phyloP scores from a whole-genome alignment of 2,888 invertebrate genomes.

The Phasia obesa region DNA sequence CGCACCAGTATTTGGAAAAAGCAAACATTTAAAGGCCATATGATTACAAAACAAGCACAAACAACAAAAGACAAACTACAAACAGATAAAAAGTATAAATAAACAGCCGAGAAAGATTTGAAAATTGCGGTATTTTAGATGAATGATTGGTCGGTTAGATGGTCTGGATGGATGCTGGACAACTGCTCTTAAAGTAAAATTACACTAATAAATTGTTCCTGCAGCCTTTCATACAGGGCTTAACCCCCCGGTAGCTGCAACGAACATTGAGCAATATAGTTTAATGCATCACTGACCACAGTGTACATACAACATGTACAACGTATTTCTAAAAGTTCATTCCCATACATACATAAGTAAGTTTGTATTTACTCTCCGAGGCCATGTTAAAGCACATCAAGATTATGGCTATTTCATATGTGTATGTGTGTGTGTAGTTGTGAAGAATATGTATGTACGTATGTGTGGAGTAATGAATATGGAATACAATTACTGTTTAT shows the following conservation, averaged over 20 bases:
- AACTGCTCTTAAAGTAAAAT: slow-evolving; percentile 15
- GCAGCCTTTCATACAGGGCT: neutral
- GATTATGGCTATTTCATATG: slow-evolving; percentile 22
- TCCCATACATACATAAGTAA: neutral
- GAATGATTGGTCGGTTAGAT: slow-evolving; percentile 45
- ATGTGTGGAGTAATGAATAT: neutral
- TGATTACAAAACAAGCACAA: slow-evolving; percentile 31
- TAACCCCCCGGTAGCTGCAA: neutral
- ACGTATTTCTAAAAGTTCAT: neutral
- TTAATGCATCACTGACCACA: slow-evolving; percentile 41
- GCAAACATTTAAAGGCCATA: slow-evolving; percentile 27
- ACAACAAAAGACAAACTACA: slow-evolving; percentile 4
- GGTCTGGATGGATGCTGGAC: neutral
- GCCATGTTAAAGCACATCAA: slow-evolving; percentile 31
- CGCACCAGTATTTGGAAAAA: slow-evolving; percentile 7
- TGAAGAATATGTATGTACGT: no score
- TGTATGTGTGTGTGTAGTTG: no score
- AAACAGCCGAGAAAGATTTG: slow-evolving; percentile 13
- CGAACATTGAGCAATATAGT: slow-evolving; percentile 18
- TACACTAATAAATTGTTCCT: neutral
- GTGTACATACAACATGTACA: neutral
- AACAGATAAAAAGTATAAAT: neutral
- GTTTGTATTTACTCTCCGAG: neutral
- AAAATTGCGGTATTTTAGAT: slow-evolving; percentile 59
- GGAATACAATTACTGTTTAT: slow-evolving; percentile 9